Evolutionary conservation across 2,113 vertebrate genomes (phyloP).

Genomic region (Capra hircus): DNA sequence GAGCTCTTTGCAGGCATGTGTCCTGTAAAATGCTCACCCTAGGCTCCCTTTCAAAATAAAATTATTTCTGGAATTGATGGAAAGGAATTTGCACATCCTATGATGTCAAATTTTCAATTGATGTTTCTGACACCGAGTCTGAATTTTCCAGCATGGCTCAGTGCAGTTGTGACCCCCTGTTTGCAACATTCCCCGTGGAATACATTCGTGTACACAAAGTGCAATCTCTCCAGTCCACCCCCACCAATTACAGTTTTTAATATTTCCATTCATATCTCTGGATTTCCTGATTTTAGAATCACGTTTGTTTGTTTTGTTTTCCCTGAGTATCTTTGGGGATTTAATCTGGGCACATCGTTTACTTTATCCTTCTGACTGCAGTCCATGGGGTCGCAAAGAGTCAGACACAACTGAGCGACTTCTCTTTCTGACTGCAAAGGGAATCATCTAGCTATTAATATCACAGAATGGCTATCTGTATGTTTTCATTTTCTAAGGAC

Average conservation of each 20-base stretch:
- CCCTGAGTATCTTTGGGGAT: neutral
- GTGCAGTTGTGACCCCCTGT: rapidly evolving
- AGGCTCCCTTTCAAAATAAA: neutral
- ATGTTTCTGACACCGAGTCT: neutral
- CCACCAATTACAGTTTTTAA: neutral
- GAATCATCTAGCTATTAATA: neutral
- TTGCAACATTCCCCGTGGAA: neutral
- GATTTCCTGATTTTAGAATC: neutral
- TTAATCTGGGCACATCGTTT: neutral
- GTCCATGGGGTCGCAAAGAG: too few relatives aligned
- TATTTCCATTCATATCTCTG: neutral
- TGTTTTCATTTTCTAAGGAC: neutral
- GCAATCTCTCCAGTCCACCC: rapidly evolving
- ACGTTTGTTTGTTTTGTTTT: neutral
- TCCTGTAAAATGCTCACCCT: neutral
- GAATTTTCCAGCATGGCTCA: neutral
- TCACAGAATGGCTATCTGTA: neutral
- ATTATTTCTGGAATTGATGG: neutral
- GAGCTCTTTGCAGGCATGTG: neutral
- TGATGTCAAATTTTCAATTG: neutral
- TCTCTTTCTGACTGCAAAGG: neutral
- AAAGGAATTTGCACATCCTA: neutral
- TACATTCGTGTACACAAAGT: neutral
- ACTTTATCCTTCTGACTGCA: neutral
- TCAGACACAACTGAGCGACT: too few relatives aligned